Evolutionary conservation across 2,113 vertebrate species (phyloP).

Genomic region (Sinocyclocheilus anshuiensis): DNA sequence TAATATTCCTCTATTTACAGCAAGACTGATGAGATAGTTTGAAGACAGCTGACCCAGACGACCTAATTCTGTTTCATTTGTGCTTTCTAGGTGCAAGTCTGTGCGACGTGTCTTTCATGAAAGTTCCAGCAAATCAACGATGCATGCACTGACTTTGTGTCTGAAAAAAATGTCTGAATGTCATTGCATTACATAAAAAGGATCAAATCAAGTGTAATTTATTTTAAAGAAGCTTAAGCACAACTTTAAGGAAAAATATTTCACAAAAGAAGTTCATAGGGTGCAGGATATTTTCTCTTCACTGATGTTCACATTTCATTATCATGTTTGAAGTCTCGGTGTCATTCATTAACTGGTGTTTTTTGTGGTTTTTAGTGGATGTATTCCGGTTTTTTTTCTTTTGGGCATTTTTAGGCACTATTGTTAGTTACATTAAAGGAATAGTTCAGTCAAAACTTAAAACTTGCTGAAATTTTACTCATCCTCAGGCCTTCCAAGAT

Average conservation of each 20-base stretch:
- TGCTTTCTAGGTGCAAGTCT: neutral
- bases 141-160: neutral
- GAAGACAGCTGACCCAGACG: neutral
- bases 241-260: neutral
- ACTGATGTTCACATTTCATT: neutral
- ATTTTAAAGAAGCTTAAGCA: neutral
- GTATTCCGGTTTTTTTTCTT: too few species aligned
- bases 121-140: neutral
- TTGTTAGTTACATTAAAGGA: too few species aligned
- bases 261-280: neutral
- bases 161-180: neutral
- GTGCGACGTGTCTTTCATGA: neutral
- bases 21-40: constrained; percentile 20
- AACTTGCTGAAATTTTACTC: too few species aligned
- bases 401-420: too few species aligned
- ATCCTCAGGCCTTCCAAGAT: too few species aligned
- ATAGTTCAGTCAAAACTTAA: too few species aligned
- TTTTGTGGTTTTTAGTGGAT: neutral
- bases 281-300: neutral
- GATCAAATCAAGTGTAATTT: neutral
- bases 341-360: neutral
- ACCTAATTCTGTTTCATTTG: neutral
- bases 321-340: neutral
- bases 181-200: neutral
- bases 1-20: constrained; percentile 27